These are phyloP conservation scores for Cichlasoma orientale DNA, from an alignment of 2,797 vertebrate species.

Conservation along the genomic window DNA sequence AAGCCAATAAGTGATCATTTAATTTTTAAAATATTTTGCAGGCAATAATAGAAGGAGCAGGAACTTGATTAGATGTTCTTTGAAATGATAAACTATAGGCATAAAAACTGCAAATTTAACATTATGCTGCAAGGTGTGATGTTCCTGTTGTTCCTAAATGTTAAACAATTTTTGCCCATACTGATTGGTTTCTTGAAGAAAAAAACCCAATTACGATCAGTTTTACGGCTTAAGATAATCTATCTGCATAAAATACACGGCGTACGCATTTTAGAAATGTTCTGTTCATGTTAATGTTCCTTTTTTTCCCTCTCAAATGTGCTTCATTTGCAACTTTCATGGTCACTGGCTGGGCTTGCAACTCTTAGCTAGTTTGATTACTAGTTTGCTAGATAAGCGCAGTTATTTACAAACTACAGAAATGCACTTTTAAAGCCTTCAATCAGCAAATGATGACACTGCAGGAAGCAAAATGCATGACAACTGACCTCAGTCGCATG, in stretches of 20 bases:
- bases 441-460: constrained; percentile 49
- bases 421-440: constrained; percentile 38
- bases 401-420: constrained; percentile 44
- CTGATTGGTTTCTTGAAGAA: background rate
- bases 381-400: constrained; percentile 34
- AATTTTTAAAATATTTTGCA: background rate
- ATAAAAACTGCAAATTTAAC: too few relatives aligned
- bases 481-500: constrained; percentile 11
- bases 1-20: background rate
- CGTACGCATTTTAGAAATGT: constrained; percentile 2
- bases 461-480: constrained; percentile 27
- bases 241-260: background rate
- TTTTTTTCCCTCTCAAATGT: constrained; percentile 17
- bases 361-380: constrained; percentile 30
- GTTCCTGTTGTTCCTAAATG: background rate
- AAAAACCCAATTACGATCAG: fast-evolving
- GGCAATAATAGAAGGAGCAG: background rate
- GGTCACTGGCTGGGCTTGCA: constrained; percentile 43
- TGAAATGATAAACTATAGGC: background rate
- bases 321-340: constrained; percentile 32
- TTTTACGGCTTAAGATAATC: background rate
- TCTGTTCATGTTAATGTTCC: background rate
- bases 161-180: background rate
- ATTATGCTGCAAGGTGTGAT: background rate
- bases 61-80: background rate